Conservation (phyloP, 2,888 invertebrate species). For the Meiosimyza decipiens region DNA sequence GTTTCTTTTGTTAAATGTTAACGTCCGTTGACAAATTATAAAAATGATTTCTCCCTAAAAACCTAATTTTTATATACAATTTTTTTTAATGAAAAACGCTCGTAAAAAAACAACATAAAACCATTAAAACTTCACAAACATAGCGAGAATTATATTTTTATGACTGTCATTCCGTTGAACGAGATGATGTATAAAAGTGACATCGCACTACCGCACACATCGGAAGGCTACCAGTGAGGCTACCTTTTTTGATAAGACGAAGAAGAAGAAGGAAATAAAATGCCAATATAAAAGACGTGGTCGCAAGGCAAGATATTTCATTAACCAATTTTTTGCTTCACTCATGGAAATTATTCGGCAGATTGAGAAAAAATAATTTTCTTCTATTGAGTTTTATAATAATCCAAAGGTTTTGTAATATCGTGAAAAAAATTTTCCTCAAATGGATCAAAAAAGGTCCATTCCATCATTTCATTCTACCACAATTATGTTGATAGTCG, state of each 20-base stretch:
- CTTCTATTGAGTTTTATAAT: no score
- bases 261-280: not conserved
- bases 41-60: conserved; percentile 27
- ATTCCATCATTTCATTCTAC: no score
- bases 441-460: no score
- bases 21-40: conserved; percentile 42
- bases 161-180: conserved; percentile 34
- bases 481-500: no score
- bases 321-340: no score
- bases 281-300: not conserved
- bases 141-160: conserved; percentile 36
- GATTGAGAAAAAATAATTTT: no score
- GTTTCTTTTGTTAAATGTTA: conserved; percentile 15
- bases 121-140: conserved; percentile 7
- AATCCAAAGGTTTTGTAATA: no score
- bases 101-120: conserved; percentile 26
- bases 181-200: not conserved
- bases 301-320: not conserved
- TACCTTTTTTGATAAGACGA: conserved; percentile 7
- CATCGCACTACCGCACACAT: conserved; percentile 38
- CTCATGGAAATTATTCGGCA: no score
- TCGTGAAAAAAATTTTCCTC: no score
- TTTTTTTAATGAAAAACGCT: not conserved
- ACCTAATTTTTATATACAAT: not conserved
- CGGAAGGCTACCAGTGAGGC: conserved; percentile 11